Evolutionary conservation across 2,113 vertebrate genomes (phyloP), one percentile per base, ranked within the genome.

Genomic region (Vanacampus margaritifer): DNA sequence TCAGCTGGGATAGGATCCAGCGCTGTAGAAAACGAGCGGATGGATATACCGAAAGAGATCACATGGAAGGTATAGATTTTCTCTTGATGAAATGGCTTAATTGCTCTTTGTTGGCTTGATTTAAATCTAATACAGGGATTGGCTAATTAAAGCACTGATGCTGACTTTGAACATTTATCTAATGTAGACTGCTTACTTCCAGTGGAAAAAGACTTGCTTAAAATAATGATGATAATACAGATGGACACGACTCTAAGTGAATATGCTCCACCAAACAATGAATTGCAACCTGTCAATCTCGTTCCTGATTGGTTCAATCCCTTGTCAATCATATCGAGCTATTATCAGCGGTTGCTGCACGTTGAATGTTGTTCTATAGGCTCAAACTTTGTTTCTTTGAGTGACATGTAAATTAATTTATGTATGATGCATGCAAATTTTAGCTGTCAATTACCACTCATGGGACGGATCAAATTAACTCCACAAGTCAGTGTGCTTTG

Each of bases 11-110:
- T 23, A 24, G 51, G 2, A 24, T 53, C 51, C 51, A 53, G 51
- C n/a, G 50, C 51, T 53, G n/a, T 11, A 23, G 51, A 53, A 53
- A 53, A 12, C 12, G n/a, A 53, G 11, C 7, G 23, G 51, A 53
- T 53, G n/a, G 51, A 26, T 53, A 53, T 53, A 24, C n/a, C 3
- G 3, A 24, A 53, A 53, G 10, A 24, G 23, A 53, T 13, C 51
- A n/a, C 51, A 24, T 53, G 23, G n/a, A 24, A 24, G 51, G 10
- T 53, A 53, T 53, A 24, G n/a, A 53, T 53, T 53, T 53, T 53
- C n/a, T 24, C 51, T 51, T 51, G n/a, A 53, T 53, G 51, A 53
- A 53, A 53, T 53, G n/a, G n/a, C 51, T 53, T 53, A 53, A 53
- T 53, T 53, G 51, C n/a, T 24, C 10, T 53, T 13, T 53, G 51